phyloP scores from a whole-genome alignment of 2,113 vertebrate genomes.

The Amphiprion percula region DNA sequence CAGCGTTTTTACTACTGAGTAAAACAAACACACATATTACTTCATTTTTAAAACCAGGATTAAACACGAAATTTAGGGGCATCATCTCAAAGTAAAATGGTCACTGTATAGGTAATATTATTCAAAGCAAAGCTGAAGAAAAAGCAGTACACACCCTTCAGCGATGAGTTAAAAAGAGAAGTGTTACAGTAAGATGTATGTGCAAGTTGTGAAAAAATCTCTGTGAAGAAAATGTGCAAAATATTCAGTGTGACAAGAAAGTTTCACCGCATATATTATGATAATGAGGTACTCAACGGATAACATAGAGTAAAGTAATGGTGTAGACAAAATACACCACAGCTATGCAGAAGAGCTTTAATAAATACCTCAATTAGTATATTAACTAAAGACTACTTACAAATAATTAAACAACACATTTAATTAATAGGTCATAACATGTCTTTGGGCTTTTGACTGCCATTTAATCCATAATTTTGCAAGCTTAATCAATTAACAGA shows the following conservation, averaged over 20 bases:
- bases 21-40: not conserved
- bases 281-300: accelerated
- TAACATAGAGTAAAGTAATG: not conserved
- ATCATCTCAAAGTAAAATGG: too few species aligned
- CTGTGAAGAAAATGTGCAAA: not conserved
- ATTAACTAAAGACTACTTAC: not conserved
- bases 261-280: constrained; percentile 5
- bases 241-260: constrained; percentile 16
- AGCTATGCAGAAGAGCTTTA: not conserved
- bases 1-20: not conserved
- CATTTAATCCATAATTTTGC: not conserved
- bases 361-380: not conserved
- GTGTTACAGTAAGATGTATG: not conserved
- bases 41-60: too few species aligned
- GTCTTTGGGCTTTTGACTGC: not conserved
- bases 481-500: not conserved
- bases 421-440: not conserved
- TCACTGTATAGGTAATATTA: too few species aligned
- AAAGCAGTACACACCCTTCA: too few species aligned
- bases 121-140: too few species aligned
- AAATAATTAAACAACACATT: not conserved
- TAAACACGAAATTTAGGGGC: too few species aligned
- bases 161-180: not conserved
- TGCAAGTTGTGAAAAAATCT: not conserved
- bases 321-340: not conserved